Base-by-base conservation (phyloP, 2,888 invertebrate genomes). In the Cinara cedri region DNA sequence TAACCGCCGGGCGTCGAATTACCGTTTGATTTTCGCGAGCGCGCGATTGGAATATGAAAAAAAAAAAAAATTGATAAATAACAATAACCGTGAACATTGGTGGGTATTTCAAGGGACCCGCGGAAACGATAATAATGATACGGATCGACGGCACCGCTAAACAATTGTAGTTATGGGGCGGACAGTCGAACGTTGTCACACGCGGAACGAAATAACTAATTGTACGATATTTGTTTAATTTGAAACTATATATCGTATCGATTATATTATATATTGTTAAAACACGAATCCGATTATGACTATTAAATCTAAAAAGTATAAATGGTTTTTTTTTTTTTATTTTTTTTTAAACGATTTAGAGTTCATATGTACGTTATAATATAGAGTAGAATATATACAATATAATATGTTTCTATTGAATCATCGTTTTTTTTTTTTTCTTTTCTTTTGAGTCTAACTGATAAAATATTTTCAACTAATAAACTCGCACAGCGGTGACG, bases 391-490 rank as follows among this genome's bases (percentile, higher is more conserved):
- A 34, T 49, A 9, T 26, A 16, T 63, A 42, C 13, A 19, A 74
- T 55, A 54, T 34, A 19, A n/a, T 13, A 16, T 6, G 19, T 21
- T 34, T 49, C 6, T 66, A 65, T 44, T 55, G 42, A 42, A 75
- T 66, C 65, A 75, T 75, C 55, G 16, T 21, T 57, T 21, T 6
- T 51, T 72, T 74, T 75, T 65, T 66, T n/a, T n/a, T n/a, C n/a
- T n/a, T n/a, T n/a, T n/a, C n/a, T n/a, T n/a, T n/a, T n/a, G n/a
- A n/a, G n/a, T n/a, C 44, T 34, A 13, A 65, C 21, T 65, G 65
- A 75, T 75, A 55, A 75, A 65, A 55, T 75, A 75, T 75, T 65
- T 75, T 63, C 55, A 54, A 70, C 42, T 62, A 49, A 72, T 60
- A 54, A 55, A 55, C 24, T 75, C 54, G 8, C 26, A 14, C 21